Base-by-base conservation (phyloP, 2,113 vertebrate species). In the Chamaea fasciata region DNA sequence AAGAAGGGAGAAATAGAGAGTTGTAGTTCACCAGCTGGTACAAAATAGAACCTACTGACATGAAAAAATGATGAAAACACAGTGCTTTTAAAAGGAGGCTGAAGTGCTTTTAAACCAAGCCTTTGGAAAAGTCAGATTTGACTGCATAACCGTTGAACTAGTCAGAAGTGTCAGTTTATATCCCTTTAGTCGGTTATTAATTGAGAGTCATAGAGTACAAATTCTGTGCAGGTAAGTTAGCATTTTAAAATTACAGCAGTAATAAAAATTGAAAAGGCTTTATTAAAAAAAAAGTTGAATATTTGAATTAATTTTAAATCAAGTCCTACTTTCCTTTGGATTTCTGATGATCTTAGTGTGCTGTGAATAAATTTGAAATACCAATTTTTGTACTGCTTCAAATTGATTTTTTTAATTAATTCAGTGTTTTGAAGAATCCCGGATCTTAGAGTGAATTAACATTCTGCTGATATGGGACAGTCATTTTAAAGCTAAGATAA, bases 41-140 rank as follows among this genome's bases (percentile, higher is more conserved):
- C 52, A 83, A 50, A 91, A 27, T 68, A 81, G 56, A 93, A 49
- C 49, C 77, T 91, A 42, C 77, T 89, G 60, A 89, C 44, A n/a
- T 47, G 70, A 95, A 68, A 87, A 76, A 94, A 60, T 89, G 57
- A 86, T 1, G 5, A 75, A 49, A 92, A 63, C 9, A 5, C 15
- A 5, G 14, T 79, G 18, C 33, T 70, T 73, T 89, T 75, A 60
- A 75, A 64, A 63, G 60, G 53, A 79, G 47, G 16, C 49, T 88
- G 86, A 89, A 83, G 55, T n/a, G 35, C 55, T 89, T 97, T 96
- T 95, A 85, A 77, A 96, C 52, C 31, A 56, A 42, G 9, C n/a
- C 67, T 95, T 64, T 76, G 78, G 69, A 91, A 53, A 79, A 86
- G 42, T 77, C 55, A 71, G 55, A 60, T 89, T 92, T 92, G n/a